A percentile compares a stretch with the other conserved stretches of the same genome.
Evolutionary conservation across 2,113 vertebrate genomes (phyloP).

Genomic region (Myrmophylax atrothorax): DNA sequence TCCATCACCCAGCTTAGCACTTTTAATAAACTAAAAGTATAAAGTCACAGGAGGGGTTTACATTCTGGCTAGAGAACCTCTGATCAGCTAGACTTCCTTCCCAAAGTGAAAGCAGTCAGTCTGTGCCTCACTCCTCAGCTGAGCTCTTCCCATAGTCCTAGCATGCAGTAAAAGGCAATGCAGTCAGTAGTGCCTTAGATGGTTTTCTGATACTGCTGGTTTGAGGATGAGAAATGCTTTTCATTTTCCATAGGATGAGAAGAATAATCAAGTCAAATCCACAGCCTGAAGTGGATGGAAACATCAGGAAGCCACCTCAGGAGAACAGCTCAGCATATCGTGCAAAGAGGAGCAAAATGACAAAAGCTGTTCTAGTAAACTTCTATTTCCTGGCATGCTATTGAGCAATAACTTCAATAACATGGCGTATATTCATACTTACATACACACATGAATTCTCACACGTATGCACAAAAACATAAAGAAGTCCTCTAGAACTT

Average conservation of each 20-base stretch:
- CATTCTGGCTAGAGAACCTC: background rate
- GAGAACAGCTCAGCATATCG: background rate
- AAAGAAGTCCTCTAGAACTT: background rate
- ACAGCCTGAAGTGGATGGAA: background rate
- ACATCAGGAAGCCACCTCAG: background rate
- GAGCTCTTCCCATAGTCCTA: background rate
- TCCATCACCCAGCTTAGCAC: background rate
- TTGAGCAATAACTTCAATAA: conserved; percentile 41
- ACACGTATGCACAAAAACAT: background rate
- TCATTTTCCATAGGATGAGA: background rate
- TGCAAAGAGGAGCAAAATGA: background rate
- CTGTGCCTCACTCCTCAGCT: background rate
- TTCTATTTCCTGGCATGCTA: conserved; percentile 28
- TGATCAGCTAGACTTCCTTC: background rate
- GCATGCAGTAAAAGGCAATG: background rate
- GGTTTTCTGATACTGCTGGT: background rate
- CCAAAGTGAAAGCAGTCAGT: background rate
- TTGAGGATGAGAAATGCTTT: background rate
- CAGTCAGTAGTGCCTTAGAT: background rate
- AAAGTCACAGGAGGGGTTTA: background rate
- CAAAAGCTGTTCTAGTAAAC: conserved; percentile 1
- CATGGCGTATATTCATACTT: background rate
- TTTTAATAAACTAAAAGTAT: background rate
- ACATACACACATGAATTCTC: background rate
- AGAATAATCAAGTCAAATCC: background rate